These are phyloP conservation scores for Ictidomys tridecemlineatus DNA, from an alignment of 2,113 vertebrate species.

Conservation along the genomic window DNA sequence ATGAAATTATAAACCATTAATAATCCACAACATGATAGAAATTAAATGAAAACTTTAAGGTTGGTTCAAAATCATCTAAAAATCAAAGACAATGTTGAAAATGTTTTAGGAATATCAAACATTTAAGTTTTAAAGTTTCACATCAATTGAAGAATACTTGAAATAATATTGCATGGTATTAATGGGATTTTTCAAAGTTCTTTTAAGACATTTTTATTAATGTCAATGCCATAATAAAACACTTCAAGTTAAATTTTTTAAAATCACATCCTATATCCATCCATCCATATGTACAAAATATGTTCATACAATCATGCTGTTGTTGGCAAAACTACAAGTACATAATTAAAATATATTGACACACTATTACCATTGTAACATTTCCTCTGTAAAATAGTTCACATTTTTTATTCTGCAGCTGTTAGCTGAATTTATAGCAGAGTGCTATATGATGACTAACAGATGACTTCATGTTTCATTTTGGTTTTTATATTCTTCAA, in stretches of 20 bases:
- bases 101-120: slow-evolving; percentile 52
- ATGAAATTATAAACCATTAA: slow-evolving; percentile 81
- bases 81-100: neutral
- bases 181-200: neutral
- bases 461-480: neutral
- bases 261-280: neutral
- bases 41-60: slow-evolving; percentile 55
- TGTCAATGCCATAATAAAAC: slow-evolving; percentile 5
- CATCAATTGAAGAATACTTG: neutral
- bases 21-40: slow-evolving; percentile 75
- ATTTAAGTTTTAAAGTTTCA: slow-evolving; percentile 46
- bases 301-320: neutral
- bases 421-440: neutral
- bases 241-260: neutral
- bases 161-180: neutral
- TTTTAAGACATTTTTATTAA: slow-evolving; percentile 30
- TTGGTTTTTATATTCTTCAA: neutral
- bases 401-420: neutral
- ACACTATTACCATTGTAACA: neutral
- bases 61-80: slow-evolving; percentile 61
- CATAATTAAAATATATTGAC: neutral
- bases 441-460: neutral
- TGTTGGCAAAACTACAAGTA: neutral
- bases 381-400: neutral
- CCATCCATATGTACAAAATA: neutral